Evolutionary conservation across 1,140 invertebrate genomes (phyloP), one percentile per base, ranked within the genome.

Genomic region (Drosophila mojavensis): DNA sequence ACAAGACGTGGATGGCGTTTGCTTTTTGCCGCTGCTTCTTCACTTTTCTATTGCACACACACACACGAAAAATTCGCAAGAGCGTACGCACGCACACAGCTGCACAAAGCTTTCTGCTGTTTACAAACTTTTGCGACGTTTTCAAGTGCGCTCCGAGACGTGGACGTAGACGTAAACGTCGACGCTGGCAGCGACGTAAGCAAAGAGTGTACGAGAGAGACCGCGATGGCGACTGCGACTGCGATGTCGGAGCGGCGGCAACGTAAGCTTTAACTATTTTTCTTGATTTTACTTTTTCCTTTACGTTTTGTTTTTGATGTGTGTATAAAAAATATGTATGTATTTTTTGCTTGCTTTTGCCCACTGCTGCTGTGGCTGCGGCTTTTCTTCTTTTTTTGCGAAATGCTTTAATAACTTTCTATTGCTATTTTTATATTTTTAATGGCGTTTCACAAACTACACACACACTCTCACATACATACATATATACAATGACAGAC

Each of bases 51-150:
- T 69, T 81, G 62, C 75, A 75, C 74, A 74, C 69, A 61, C 43
- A 28, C 78, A 51, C 59, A 62, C 78, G 36, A 33, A 3, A 61
- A 58, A 70, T 54, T 47, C 54, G 51, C 41, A 50, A 56, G 43
- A 58, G 43, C 26, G 33, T 62, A 70, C 73, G 55, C 54, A 70
- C 73, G 55, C 54, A 75, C 67, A 75, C 72, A 75, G 45, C 17
- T 60, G 60, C 67, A 79, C 39, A 51, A 61, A 80, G 81, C 81
- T 85, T 85, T 85, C 61, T 76, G 81, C 74, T 85, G 84, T 88
- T 88, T 88, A 88, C 84, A 88, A 88, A 89, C 84, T 88, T 88
- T 88, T 88, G 84, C 85, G 84, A 88, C 84, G 77, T 84, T 88
- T 86, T 84, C 80, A 89, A 89, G 74, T 89, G 84, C 84, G 84